Base-by-base conservation (phyloP, 2,797 vertebrate species). In the Lagodon rhomboides region DNA sequence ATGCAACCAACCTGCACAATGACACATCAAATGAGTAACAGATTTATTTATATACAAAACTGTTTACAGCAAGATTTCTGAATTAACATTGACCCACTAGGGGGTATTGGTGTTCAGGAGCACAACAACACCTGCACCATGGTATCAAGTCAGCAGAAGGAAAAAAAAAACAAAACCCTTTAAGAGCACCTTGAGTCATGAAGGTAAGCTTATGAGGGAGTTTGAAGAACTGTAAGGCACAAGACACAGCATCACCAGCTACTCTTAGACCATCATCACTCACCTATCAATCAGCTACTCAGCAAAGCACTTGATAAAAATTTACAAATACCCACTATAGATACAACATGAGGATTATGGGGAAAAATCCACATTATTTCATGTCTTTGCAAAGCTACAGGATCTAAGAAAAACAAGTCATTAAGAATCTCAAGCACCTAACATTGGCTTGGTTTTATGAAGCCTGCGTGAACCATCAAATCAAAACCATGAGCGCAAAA, bases 31-130 rank as follows among this genome's bases (percentile, higher is more conserved):
- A 93, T 89, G 93, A 94, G 92, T 94, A 94, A 93, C 93, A 90
- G 88, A 91, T 95, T 94, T 94, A 93, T 95, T 95, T 94, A 95
- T 94, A 91, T 95, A 95, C 95, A 95, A 94, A 94, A 95, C 92
- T 92, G 93, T 95, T 95, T 95, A 95, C 95, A 95, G 94, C 95
- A 94, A 93, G 81, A 91, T 93, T 90, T 94, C 85, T 92, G 87
- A 90, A 92, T 93, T 58, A 91, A 92, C 89, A 77, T 82, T 87
- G 87, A 93, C 87, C 87, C 76, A 84, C 69, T 60, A 76, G 80
- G 87, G 84, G 72, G 78, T 82, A 84, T 75, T 76, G 80, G 85
- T 85, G 81, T 86, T 80, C 66, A 84, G 84, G 83, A 91, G 84
- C 68, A 87, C 77, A 89, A 83, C 84, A 91, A 66, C 80, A 75